Conservation (phyloP, 2,113 vertebrate genomes). For the human (Homo sapiens) region GRCh38 chr11:21536001-21536500, state of each 20-base stretch:
- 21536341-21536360: not conserved
- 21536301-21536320: no score
- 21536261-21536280: no score
- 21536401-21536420: not conserved
- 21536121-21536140: no score
- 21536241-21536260: no score
- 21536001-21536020: not conserved
- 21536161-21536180: no score
- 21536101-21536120: no score
- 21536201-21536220: no score
- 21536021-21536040: not conserved
- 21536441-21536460: not conserved
- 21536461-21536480: not conserved
- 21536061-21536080: not conserved
- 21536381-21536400: accelerated
- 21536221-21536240: no score
- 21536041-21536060: not conserved
- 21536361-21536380: accelerated
- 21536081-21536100: not conserved
- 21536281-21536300: no score
- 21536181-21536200: no score
- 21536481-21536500: not conserved
- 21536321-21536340: not conserved
- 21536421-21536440: not conserved
- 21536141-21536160: no score